phyloP scores from a whole-genome alignment of 1,140 invertebrate genomes.

The Holotrichia oblita region DNA sequence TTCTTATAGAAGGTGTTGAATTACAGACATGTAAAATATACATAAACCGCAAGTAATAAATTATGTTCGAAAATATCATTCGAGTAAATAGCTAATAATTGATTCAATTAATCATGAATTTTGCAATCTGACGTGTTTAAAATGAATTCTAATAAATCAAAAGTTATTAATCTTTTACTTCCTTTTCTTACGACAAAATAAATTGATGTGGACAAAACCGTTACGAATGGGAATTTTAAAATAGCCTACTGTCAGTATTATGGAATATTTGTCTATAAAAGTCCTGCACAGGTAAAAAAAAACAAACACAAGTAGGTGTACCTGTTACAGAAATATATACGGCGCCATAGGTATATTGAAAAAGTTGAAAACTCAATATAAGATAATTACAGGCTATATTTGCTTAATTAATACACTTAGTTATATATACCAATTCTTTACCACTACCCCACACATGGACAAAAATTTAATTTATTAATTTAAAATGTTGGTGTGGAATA shows the following conservation, averaged over 20 bases:
- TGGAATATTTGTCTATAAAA: neutral
- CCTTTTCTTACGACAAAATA: neutral
- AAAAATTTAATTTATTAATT: no score
- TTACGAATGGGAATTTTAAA: neutral
- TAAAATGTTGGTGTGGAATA: no score
- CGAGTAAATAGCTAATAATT: neutral
- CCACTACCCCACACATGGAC: no score
- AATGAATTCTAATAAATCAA: conserved; percentile 1
- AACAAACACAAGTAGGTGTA: neutral
- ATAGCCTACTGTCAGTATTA: neutral
- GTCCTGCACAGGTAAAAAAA: no score
- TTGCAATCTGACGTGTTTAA: neutral
- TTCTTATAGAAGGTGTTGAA: neutral
- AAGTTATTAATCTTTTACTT: neutral
- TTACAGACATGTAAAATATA: neutral
- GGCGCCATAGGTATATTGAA: neutral
- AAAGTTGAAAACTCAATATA: neutral
- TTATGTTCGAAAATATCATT: neutral
- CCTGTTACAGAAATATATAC: neutral
- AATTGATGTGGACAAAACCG: neutral
- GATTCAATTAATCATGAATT: neutral
- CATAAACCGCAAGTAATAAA: neutral
- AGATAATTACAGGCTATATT: no score
- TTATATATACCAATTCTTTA: no score
- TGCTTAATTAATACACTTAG: no score